Evolutionary conservation across 2,113 vertebrate genomes (phyloP).

Genomic region (Plecotus auritus): DNA sequence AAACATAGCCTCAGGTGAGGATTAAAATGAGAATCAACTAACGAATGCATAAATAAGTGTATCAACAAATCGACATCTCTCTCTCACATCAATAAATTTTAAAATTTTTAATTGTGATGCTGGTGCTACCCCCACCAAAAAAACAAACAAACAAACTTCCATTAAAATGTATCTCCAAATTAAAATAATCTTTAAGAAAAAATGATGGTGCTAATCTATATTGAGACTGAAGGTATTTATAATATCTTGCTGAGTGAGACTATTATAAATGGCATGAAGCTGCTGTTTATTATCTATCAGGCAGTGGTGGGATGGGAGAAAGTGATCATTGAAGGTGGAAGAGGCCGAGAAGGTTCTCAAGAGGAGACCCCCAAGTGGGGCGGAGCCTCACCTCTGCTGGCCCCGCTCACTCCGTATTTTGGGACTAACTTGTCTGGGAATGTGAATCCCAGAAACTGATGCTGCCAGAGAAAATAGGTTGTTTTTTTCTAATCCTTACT

Average conservation of each 20-base stretch:
- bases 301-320: background rate
- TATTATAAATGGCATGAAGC: background rate
- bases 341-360: fast-evolving
- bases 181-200: background rate
- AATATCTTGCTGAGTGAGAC: background rate
- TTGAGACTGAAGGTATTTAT: background rate
- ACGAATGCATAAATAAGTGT: background rate
- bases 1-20: background rate
- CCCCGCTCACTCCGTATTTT: background rate
- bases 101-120: background rate
- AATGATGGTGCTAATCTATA: background rate
- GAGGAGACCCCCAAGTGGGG: background rate
- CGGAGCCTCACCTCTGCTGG: background rate
- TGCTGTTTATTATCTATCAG: fast-evolving
- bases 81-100: background rate
- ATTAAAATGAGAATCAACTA: background rate
- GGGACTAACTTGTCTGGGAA: background rate
- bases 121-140: background rate
- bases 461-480: background rate
- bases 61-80: background rate
- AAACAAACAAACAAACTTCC: background rate
- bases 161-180: background rate
- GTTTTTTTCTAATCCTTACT: background rate
- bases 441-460: background rate
- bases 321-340: fast-evolving